These are phyloP conservation scores for Drosophila siamana DNA, from an alignment of 2,888 invertebrate genomes.

Conservation along the genomic window DNA sequence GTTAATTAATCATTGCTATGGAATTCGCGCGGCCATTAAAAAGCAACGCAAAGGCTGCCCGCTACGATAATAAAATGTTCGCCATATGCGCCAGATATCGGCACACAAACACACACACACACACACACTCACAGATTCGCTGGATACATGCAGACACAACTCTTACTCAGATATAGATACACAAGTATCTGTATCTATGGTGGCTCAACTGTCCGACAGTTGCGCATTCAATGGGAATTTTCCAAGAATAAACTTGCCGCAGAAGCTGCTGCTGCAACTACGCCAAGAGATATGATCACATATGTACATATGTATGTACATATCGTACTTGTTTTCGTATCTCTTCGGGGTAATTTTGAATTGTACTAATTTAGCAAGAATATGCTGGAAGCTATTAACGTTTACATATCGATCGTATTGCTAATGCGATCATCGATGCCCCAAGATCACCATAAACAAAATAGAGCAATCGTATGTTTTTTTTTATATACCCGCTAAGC, in stretches of 20 bases:
- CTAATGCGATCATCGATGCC: not conserved
- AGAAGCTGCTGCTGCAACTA: slow-evolving; percentile 32
- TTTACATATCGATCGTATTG: slow-evolving; percentile 5
- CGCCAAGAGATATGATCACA: slow-evolving; percentile 28
- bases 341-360: slow-evolving; percentile 24
- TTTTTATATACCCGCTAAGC: not conserved
- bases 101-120: slow-evolving; percentile 10
- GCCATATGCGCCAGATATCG: slow-evolving; percentile 61
- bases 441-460: slow-evolving; percentile 3
- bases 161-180: slow-evolving; percentile 3
- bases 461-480: not conserved
- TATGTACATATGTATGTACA: slow-evolving; percentile 4
- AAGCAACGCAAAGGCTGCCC: slow-evolving; percentile 52
- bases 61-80: slow-evolving; percentile 64
- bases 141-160: slow-evolving; percentile 12
- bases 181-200: slow-evolving; percentile 22
- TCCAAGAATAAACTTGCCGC: slow-evolving; percentile 55
- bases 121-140: slow-evolving; percentile 5
- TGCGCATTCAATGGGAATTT: slow-evolving; percentile 55
- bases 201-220: slow-evolving; percentile 58
- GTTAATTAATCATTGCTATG: slow-evolving; percentile 77
- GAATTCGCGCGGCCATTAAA: slow-evolving; percentile 71
- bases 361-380: slow-evolving; percentile 31
- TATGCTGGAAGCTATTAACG: slow-evolving; percentile 1
- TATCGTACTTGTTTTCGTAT: slow-evolving; percentile 12